Evolutionary conservation across 2,888 invertebrate species (phyloP).

Genomic region (Machimus rusticus): DNA sequence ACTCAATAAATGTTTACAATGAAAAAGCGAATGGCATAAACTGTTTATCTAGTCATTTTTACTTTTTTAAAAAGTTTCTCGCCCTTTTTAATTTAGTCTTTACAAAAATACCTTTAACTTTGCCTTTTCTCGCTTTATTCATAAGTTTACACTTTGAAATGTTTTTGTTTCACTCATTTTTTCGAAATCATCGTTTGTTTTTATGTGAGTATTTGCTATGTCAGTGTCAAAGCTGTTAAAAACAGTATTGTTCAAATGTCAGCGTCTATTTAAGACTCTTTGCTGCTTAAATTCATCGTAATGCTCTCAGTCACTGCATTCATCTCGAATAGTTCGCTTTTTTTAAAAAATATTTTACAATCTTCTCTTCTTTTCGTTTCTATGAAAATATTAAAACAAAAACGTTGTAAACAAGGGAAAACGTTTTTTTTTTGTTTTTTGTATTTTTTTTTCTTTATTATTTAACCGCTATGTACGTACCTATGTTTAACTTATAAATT

Average conservation of each 20-base stretch:
- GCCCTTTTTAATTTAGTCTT: neutral
- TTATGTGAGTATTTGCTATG: neutral
- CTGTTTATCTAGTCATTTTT: neutral
- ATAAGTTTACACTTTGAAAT: conserved; percentile 6
- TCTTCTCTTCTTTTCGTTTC: neutral
- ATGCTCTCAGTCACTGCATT: conserved; percentile 17
- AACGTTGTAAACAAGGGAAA: neutral
- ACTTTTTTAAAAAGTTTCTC: neutral
- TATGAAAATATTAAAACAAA: neutral
- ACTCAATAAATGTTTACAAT: neutral
- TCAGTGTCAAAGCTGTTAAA: neutral
- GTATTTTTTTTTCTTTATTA: neutral
- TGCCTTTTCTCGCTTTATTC: neutral
- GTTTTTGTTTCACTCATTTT: neutral
- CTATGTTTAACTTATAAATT: conserved; percentile 18
- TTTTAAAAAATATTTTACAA: conserved; percentile 28
- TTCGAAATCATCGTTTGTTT: neutral
- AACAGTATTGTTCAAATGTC: neutral
- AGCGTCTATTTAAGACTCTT: neutral
- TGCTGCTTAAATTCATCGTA: neutral
- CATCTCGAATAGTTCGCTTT: neutral
- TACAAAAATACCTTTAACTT: conserved; percentile 12
- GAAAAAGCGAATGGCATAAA: neutral
- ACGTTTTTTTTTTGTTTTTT: neutral
- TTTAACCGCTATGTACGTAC: neutral